Conservation (phyloP, 2,113 vertebrate species). For the Melospiza melodia region DNA sequence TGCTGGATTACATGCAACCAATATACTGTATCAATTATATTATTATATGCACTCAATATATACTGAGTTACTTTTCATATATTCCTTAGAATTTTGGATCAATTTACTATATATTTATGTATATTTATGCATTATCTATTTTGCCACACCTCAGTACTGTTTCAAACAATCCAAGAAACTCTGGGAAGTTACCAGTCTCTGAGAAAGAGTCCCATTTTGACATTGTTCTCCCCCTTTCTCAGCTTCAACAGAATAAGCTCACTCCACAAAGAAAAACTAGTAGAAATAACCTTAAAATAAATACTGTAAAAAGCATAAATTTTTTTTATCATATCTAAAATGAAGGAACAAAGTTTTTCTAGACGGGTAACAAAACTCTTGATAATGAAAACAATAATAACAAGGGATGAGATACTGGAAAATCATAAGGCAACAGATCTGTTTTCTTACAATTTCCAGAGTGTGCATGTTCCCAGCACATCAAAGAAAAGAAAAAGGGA, state of each 20-base stretch:
- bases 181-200: not conserved
- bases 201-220: not conserved
- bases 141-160: not conserved
- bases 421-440: not conserved
- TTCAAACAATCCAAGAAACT: not conserved
- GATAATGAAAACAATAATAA: not conserved
- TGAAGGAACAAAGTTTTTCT: not conserved
- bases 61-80: not conserved
- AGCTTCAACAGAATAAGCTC: not conserved
- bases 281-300: not conserved
- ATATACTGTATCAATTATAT: no score
- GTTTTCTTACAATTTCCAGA: not conserved
- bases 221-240: not conserved
- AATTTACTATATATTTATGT: not conserved
- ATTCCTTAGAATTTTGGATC: not conserved
- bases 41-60: not conserved
- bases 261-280: not conserved
- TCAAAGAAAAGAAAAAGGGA: not conserved
- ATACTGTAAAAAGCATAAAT: not conserved
- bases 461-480: accelerated
- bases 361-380: not conserved
- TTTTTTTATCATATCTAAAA: not conserved
- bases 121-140: not conserved
- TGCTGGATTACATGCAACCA: not conserved
- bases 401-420: not conserved